Base-by-base conservation (phyloP, 35 echinoderm and acorn worm genomes). In the Strongylocentrotus purpuratus region DNA sequence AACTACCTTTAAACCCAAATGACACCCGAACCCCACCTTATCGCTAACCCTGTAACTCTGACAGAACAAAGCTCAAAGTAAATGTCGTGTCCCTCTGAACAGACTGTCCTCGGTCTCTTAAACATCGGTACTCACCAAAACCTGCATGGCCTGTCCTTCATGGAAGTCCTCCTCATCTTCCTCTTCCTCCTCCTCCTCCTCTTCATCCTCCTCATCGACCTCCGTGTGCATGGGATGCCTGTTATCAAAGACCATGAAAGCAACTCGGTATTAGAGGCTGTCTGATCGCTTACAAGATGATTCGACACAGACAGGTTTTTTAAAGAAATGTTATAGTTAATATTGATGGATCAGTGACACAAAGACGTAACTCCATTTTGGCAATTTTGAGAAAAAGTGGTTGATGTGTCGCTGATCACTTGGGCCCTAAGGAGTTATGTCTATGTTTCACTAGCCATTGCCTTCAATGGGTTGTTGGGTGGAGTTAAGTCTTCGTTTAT, bases 121-220 rank as follows among this genome's bases (percentile, higher is more conserved):
- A 41, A 18, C 87, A 88, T n/a, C 0, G 13, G 14, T 41, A 95
- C 96, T 98, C 92, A 98, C 97, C 94, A 98, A 94, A 22, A 96
- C 97, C 55, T 98, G 97, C 93, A 98, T 98, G 88, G 97, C 97
- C 32, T 98, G 96, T 32, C 97, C 97, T 85, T 98, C 97, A 89
- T 98, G 96, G 95, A 98, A 98, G 78, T 98, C 96, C 31, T 98
- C 96, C 86, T 98, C 97, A 17, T 97, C 95, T 10, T 96, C 94
- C 45, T 95, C 96, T 0, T 97, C 96, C 14, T 98, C 97, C n/a
- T 98, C 97, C 46, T 97, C 97, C 28, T 96, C 96, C 33, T 98
- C 97, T 45, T 98, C 96, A 10, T 96, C 97, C 2, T 97, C 95
- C 18, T 97, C 96, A 0, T 96, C 97, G 22, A 95, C 96, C 41